Evolutionary conservation across 1,140 invertebrate genomes (phyloP).

Genomic region (Acyrthosiphon pisum): DNA sequence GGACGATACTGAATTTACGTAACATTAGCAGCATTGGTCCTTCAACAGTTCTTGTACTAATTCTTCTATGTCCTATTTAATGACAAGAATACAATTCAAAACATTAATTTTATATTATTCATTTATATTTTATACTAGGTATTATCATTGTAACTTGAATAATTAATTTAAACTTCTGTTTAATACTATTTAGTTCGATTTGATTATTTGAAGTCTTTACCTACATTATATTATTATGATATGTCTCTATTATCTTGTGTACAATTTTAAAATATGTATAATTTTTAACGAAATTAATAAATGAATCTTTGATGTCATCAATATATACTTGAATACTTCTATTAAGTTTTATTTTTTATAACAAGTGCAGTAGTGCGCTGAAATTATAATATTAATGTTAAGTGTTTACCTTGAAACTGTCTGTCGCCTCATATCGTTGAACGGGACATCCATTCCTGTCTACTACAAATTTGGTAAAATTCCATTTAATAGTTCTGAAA

Average conservation of each 20-base stretch:
- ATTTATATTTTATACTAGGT: background rate
- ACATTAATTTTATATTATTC: background rate
- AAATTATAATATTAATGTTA: background rate
- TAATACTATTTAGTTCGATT: background rate
- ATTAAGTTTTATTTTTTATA: background rate
- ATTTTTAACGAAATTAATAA: too few species aligned
- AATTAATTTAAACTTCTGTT: background rate
- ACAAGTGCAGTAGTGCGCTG: background rate
- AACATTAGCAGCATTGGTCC: background rate
- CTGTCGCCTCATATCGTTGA: constrained; percentile 69
- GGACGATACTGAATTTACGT: background rate
- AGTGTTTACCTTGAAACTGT: background rate
- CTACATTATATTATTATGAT: background rate
- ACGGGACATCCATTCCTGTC: constrained; percentile 86
- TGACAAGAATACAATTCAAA: background rate
- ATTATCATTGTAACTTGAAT: background rate
- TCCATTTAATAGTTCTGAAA: constrained; percentile 88
- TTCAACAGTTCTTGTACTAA: background rate
- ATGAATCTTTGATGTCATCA: background rate
- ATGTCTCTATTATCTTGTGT: background rate
- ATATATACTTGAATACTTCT: too few species aligned
- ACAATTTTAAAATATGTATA: background rate
- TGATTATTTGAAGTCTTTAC: background rate
- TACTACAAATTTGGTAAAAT: constrained; percentile 94
- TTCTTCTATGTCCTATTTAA: background rate